Evolutionary conservation across 2,113 vertebrate species (phyloP), one percentile per base, ranked within the genome.

Genomic region (Rhinolophus sinicus): DNA sequence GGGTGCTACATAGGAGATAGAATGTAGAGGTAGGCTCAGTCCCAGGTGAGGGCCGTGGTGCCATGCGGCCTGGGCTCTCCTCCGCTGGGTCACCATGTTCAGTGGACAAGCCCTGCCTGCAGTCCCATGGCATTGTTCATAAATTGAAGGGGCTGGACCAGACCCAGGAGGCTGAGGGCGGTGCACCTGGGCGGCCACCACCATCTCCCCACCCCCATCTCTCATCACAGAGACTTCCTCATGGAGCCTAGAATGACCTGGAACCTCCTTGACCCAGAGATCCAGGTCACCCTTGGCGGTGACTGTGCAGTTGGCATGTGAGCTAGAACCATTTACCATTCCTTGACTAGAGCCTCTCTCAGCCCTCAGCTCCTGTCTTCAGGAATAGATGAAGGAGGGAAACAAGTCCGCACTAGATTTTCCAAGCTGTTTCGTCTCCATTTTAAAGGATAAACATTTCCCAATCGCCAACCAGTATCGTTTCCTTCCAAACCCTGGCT

Each of bases 121-220:
- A 5, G 10, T 10, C 33, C 38, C 24, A 2, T 50, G 75, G 15
- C n/a, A 26, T 65, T 16, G 3, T 18, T 38, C 13, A 2, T 12
- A 28, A 24, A 8, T 15, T 8, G 12, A 35, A 64, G 40, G 69
- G 35, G 13, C 6, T 54, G 88, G 47, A 0, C 54, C 93, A 73
- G 40, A 69, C 22, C 14, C 3, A 0, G 5, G n/a, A 33, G 24
- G 28, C n/a, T 6, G 1, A 38, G 8, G 16, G 50, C 26, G 8
- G 12, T 56, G 26, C 44, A 11, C 62, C 28, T 22, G 35, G 72
- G 30, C 35, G 4, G 6, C 28, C 21, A 64, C 70, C 33, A 2
- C 76, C 67, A 1, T 4, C 8, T 14, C 18, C 35, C n/a, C 18
- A 21, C 65, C n/a, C 30, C 44, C 26, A 12, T 21, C 62, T 15